These are phyloP conservation scores for Volucella zonaria DNA, from an alignment of 2,888 invertebrate species.

Conservation along the genomic window DNA sequence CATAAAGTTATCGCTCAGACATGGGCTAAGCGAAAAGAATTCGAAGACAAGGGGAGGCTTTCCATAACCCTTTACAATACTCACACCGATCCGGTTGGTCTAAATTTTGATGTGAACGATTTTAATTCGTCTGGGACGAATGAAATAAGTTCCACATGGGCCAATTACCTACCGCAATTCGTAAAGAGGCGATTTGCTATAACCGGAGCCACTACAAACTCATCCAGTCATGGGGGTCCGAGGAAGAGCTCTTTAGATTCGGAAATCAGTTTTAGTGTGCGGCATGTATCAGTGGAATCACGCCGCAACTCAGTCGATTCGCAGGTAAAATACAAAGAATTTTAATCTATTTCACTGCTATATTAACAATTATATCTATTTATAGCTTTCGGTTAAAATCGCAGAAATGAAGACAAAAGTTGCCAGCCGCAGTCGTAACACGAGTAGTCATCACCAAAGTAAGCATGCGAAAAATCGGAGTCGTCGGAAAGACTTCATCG, in stretches of 20 bases:
- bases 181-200: slow-evolving; percentile 93
- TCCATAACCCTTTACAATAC: slow-evolving; percentile 94
- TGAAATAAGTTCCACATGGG: slow-evolving; percentile 95
- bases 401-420: slow-evolving; percentile 92
- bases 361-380: background rate
- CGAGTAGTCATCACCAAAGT: slow-evolving; percentile 75
- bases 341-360: background rate
- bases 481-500: slow-evolving; percentile 79
- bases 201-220: slow-evolving; percentile 84
- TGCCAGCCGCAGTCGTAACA: slow-evolving; percentile 83
- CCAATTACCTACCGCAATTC: slow-evolving; percentile 93
- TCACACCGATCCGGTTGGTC: slow-evolving; percentile 94
- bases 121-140: slow-evolving; percentile 90
- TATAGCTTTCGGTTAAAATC: slow-evolving; percentile 88
- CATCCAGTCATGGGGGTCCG: slow-evolving; percentile 85
- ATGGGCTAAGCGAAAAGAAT: slow-evolving; percentile 92
- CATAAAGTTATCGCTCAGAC: slow-evolving; percentile 96
- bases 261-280: slow-evolving; percentile 90
- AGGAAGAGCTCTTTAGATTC: slow-evolving; percentile 87
- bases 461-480: slow-evolving; percentile 79
- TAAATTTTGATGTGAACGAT: slow-evolving; percentile 86
- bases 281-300: slow-evolving; percentile 93
- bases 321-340: slow-evolving; percentile 83
- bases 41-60: slow-evolving; percentile 91
- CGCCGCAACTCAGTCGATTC: slow-evolving; percentile 94